phyloP scores from a whole-genome alignment of 2,797 vertebrate species.

The Karalla daura region DNA sequence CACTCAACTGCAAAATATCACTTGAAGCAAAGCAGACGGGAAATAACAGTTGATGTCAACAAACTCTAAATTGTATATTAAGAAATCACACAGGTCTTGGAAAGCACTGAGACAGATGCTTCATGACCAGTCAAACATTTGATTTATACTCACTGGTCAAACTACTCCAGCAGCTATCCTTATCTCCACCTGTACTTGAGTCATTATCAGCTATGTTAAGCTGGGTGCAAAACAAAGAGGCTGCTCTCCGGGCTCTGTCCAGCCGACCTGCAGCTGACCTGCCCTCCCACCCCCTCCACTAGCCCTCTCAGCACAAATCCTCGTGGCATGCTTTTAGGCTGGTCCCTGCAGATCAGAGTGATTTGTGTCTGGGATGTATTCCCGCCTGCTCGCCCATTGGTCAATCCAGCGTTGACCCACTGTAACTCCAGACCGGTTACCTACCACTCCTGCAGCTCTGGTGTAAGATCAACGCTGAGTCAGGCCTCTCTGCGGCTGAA shows the following conservation, averaged over 20 bases:
- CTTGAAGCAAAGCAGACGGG: background rate
- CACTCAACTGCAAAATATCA: background rate
- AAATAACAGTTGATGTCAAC: background rate
- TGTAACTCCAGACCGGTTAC: constrained; percentile 29
- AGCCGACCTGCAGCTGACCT: constrained; percentile 50
- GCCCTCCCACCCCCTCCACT: constrained; percentile 7
- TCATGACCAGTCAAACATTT: too few species aligned
- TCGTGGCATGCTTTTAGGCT: constrained; percentile 34
- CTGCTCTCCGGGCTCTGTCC: constrained; percentile 17
- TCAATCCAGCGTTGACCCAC: constrained; percentile 48
- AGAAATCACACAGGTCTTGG: background rate
- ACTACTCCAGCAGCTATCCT: constrained; percentile 2
- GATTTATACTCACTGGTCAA: background rate
- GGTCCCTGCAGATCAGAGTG: constrained; percentile 35
- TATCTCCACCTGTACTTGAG: constrained; percentile 7
- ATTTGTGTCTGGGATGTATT: constrained; percentile 62
- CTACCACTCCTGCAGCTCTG: constrained; percentile 21
- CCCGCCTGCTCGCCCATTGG: constrained; percentile 53
- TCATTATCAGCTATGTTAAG: constrained; percentile 7
- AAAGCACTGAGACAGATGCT: background rate
- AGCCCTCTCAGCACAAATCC: constrained; percentile 51
- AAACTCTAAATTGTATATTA: background rate
- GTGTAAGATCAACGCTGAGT: constrained; percentile 27
- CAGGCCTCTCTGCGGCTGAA: constrained; percentile 7
- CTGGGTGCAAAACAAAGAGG: constrained; percentile 24